Percentiles rank a stretch among this genome's conserved stretches.
phyloP scores from a whole-genome alignment of 2,888 invertebrate genomes.

The Mythimna impura region DNA sequence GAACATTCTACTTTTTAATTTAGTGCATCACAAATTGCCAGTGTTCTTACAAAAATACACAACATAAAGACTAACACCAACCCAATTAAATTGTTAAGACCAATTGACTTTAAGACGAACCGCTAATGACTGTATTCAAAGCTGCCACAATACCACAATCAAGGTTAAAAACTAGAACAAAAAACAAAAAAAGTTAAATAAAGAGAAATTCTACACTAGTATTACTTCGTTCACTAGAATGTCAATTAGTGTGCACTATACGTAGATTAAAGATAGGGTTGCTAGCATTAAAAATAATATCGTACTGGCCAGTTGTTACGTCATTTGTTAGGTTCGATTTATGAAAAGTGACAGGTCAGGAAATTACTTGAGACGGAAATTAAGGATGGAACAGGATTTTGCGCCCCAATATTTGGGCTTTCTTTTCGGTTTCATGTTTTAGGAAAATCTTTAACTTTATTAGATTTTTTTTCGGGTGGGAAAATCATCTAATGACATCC shows the following conservation, averaged over 20 bases:
- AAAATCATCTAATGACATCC: too few species aligned
- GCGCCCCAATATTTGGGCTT: background rate
- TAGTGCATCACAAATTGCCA: background rate
- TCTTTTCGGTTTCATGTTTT: background rate
- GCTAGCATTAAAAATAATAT: conserved; percentile 14
- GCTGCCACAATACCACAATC: conserved; percentile 14
- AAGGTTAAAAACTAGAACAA: conserved; percentile 25
- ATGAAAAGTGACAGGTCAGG: conserved; percentile 43
- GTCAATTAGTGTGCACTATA: conserved; percentile 46
- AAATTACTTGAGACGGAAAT: conserved; percentile 31
- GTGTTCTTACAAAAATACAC: conserved; percentile 33
- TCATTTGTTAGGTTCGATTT: conserved; percentile 42
- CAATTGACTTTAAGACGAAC: conserved; percentile 35
- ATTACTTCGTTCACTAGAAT: conserved; percentile 34
- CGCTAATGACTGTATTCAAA: conserved; percentile 46
- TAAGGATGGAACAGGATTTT: conserved; percentile 35
- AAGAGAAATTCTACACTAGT: conserved; percentile 42
- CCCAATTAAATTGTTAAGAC: conserved; percentile 46
- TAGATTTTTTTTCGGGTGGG: background rate
- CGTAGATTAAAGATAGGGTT: conserved; percentile 41
- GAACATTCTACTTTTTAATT: background rate
- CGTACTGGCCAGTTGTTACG: conserved; percentile 19
- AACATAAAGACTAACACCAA: background rate
- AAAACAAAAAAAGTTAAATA: conserved; percentile 15
- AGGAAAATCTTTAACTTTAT: background rate